Conservation (phyloP, 2,888 invertebrate species). For the Meta bourneti region DNA sequence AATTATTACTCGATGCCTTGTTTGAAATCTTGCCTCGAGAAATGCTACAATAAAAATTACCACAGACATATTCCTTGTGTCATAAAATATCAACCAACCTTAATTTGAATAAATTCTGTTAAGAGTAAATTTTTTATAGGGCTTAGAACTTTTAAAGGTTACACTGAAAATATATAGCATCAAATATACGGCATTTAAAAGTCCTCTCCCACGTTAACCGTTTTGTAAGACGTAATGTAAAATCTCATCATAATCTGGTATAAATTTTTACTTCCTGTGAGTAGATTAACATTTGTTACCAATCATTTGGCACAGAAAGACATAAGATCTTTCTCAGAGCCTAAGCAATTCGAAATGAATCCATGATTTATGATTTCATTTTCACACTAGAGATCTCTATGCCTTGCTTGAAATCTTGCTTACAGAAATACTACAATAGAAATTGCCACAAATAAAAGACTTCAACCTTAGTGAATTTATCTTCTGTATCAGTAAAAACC, state of each 20-base stretch:
- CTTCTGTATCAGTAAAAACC: too few relatives aligned
- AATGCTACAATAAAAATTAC: conserved; percentile 16
- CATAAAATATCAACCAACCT: too few relatives aligned
- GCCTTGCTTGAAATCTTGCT: conserved; percentile 8
- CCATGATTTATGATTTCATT: not conserved
- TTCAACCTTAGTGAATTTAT: conserved; percentile 35
- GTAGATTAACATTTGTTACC: too few relatives aligned
- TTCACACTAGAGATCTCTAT: conserved; percentile 32
- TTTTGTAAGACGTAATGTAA: too few relatives aligned
- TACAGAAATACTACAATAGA: not conserved
- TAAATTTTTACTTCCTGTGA: too few relatives aligned
- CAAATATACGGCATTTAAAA: too few relatives aligned
- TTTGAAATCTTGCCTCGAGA: not conserved
- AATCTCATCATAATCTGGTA: too few relatives aligned
- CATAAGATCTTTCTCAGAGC: not conserved
- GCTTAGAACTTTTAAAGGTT: too few relatives aligned
- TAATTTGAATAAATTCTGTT: too few relatives aligned
- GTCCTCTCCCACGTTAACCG: too few relatives aligned
- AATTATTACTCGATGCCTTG: conserved; percentile 17
- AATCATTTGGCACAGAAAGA: not conserved
- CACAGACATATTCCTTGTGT: conserved; percentile 52
- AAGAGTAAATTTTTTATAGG: too few relatives aligned
- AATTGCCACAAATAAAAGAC: conserved; percentile 43
- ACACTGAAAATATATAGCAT: too few relatives aligned
- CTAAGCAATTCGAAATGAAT: not conserved